These are phyloP conservation scores for Chironomus riparius DNA, from an alignment of 2,888 invertebrate genomes.

Conservation along the genomic window DNA sequence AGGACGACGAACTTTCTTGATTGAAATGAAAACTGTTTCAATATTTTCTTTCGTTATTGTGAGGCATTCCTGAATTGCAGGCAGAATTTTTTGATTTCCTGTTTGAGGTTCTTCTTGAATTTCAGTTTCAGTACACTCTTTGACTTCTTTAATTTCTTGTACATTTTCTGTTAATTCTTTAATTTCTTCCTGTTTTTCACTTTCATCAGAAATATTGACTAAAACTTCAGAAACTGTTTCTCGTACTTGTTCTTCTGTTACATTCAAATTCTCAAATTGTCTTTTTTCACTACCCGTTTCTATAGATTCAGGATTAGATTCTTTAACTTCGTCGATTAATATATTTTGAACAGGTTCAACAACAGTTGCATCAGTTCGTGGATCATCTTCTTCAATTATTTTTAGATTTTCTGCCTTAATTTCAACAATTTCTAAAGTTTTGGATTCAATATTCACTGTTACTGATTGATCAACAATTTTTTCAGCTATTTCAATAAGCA, in stretches of 20 bases:
- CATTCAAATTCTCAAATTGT: not conserved
- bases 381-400: not conserved
- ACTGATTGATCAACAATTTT: too few relatives aligned
- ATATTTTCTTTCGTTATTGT: not conserved
- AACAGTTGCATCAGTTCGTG: too few relatives aligned
- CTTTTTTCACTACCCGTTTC: too few relatives aligned
- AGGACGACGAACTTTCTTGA: not conserved
- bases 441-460: not conserved
- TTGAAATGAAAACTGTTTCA: not conserved
- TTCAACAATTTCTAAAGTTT: not conserved
- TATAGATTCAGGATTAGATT: not conserved
- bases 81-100: not conserved
- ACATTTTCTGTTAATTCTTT: too few relatives aligned
- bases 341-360: not conserved
- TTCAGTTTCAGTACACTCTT: not conserved
- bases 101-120: not conserved
- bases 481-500: too few relatives aligned
- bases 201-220: not conserved
- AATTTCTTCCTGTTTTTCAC: too few relatives aligned
- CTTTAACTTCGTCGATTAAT: not conserved
- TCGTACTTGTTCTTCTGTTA: not conserved
- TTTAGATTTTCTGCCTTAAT: not conserved
- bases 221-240: not conserved
- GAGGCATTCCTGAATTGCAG: conserved; percentile 32
- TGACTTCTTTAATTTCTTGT: too few relatives aligned